A percentile compares a stretch with the other conserved stretches of the same genome.
Conservation (phyloP, 2,888 invertebrate species). For the Hipparchia sbordonii region DNA sequence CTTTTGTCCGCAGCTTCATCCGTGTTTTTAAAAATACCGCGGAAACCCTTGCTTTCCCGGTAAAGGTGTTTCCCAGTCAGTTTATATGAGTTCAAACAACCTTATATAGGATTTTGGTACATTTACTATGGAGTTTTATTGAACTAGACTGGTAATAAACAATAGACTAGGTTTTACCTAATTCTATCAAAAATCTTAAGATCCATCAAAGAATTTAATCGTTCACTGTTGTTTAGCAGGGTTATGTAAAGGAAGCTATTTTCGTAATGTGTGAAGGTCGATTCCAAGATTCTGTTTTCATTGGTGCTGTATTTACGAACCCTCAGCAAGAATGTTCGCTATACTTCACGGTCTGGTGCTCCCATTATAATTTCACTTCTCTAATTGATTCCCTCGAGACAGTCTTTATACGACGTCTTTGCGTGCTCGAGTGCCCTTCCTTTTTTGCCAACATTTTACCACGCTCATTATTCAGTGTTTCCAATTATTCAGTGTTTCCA, state of each 20-base stretch:
- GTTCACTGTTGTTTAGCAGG: slow-evolving; percentile 33
- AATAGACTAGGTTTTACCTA: neutral
- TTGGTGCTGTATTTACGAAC: slow-evolving; percentile 20
- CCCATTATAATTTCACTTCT: slow-evolving; percentile 29
- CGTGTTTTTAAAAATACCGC: no score
- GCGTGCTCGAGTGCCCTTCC: slow-evolving; percentile 13
- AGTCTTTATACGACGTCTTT: slow-evolving; percentile 15
- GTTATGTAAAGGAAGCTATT: slow-evolving; percentile 42
- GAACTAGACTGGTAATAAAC: no score
- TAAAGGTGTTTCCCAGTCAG: no score
- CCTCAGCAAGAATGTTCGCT: slow-evolving; percentile 21
- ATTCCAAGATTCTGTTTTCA: slow-evolving; percentile 31
- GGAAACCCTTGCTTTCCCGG: no score
- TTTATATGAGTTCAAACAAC: no score
- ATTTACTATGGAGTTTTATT: no score
- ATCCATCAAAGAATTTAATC: neutral
- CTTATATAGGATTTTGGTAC: no score
- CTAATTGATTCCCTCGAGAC: slow-evolving; percentile 36
- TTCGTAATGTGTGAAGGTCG: slow-evolving; percentile 43
- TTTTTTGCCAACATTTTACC: slow-evolving; percentile 10
- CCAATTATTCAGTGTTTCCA: slow-evolving; percentile 1
- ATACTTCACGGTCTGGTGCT: slow-evolving; percentile 29
- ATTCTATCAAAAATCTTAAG: neutral
- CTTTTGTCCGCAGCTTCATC: no score
- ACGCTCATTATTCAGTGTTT: neutral